phyloP scores from a whole-genome alignment of 2,888 invertebrate species.

The Hemicrepidius hirtus region DNA sequence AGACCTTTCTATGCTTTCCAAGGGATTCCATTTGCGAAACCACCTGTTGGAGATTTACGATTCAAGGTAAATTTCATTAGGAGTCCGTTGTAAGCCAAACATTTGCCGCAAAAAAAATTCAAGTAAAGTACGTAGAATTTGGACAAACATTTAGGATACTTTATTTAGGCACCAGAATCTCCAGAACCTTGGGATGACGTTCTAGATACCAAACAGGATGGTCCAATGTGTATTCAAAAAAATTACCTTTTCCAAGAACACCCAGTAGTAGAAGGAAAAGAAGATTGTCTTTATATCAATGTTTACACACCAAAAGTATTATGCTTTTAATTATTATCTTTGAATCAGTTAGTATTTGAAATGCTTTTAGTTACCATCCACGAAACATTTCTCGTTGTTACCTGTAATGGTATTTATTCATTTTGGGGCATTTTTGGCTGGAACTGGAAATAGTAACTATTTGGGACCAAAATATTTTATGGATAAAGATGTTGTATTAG shows the following conservation, averaged over 20 bases:
- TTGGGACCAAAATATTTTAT: slow-evolving; percentile 74
- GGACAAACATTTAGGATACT: too few species aligned
- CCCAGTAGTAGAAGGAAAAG: slow-evolving; percentile 67
- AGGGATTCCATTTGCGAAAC: slow-evolving; percentile 43
- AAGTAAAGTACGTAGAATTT: too few species aligned
- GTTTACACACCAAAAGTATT: slow-evolving; percentile 71
- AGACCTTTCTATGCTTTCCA: slow-evolving; percentile 36
- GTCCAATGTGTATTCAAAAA: slow-evolving; percentile 71
- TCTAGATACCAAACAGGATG: slow-evolving; percentile 65
- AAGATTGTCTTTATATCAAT: slow-evolving; percentile 74
- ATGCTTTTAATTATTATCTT: slow-evolving; percentile 28
- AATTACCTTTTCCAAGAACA: slow-evolving; percentile 65
- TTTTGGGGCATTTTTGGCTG: slow-evolving; percentile 74
- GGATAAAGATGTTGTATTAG: slow-evolving; percentile 72
- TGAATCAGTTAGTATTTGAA: neutral
- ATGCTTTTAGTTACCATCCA: neutral
- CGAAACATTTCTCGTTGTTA: too few species aligned
- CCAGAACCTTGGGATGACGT: slow-evolving; percentile 59
- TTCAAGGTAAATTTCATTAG: slow-evolving; percentile 39
- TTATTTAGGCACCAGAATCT: slow-evolving; percentile 21
- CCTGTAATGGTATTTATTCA: slow-evolving; percentile 75
- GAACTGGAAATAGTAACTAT: slow-evolving; percentile 70
- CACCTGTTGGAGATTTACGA: slow-evolving; percentile 37
- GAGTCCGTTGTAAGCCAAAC: too few species aligned
- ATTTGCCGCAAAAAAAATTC: too few species aligned